Base-by-base conservation (phyloP, 2,888 invertebrate species). In the Eurytoma adleriae region DNA sequence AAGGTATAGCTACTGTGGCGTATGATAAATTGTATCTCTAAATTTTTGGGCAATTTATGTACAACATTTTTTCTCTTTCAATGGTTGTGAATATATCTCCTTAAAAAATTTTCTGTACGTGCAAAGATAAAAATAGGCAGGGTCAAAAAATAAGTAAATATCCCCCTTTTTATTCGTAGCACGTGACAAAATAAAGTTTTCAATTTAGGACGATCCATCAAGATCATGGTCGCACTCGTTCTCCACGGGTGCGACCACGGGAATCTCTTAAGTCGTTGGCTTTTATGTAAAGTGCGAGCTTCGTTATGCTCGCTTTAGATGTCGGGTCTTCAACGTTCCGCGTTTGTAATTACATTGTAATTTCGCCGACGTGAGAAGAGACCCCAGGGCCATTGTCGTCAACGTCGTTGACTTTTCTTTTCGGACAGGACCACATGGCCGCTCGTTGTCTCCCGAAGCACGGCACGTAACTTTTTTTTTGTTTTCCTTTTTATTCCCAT, bases 231-330 rank as follows among this genome's bases (percentile, higher is more conserved):
- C 0, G 48, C n/a, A n/a, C 56, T 30, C 40, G n/a, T n/a, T 61
- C 13, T 7, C 52, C 40, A 48, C 50, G n/a, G 3, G 18, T 4
- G 4, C 30, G 67, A 27, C 62, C 64, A 24, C 56, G 27, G 50
- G 61, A 67, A 14, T 54, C 20, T 16, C 20, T 16, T 61, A 62
- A 68, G 14, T 18, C 64, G 40, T 66, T 56, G 27, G 62, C 77
- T 80, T 77, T 80, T 77, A 69, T 77, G 68, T 80, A 80, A 80
- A 80, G 67, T 76, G 56, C 72, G 68, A 68, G 76, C 54, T 71
- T 76, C 68, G 80, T 72, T 80, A 73, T 77, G 48, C 50, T 30
- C 59, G 59, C 27, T 24, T 40, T 40, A 40, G 40, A 40, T 40
- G 40, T 40, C 40, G 40, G 40, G 4, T 4, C 40, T 40, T 59